Base-by-base conservation (phyloP, 1,140 invertebrate species). In the Papilio glaucus region DNA sequence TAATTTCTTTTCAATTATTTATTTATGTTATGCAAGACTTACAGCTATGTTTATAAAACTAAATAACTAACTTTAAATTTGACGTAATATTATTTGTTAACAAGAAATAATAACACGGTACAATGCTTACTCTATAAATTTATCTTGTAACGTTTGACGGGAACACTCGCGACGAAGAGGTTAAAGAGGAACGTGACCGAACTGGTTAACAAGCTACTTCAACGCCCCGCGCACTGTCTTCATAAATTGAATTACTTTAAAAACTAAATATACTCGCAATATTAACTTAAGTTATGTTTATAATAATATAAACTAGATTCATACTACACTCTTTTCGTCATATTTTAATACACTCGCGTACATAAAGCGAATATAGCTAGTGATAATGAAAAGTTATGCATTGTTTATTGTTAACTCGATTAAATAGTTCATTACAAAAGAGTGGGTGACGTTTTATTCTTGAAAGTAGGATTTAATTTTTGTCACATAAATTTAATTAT, bases 241-340 rank as follows among this genome's bases (percentile, higher is more conserved):
- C 1, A 42, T 4, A 42, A 68, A 68, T 67, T 67, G 15, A 67
- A 67, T 67, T 67, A 67, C 39, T 67, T 67, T 45, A 42, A 42
- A 41, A 9, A 42, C n/a, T 67, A 45, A 67, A 67, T 67, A 67
- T 67, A 41, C 38, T 33, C 39, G 15, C 21, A 53, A 45, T 21
- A 12, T 53, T 21, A 53, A 53, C 21, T 18, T 9, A 24, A 49
- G 21, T 53, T 24, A 53, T 21, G 12, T 42, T 8, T 41, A n/a
- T n/a, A 42, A 13, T 15, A 42, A 1, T n/a, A 42, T n/a, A 5
- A 21, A 4, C 21, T 3, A 24, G 5, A 26, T 57, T 8, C n/a
- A 57, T 24, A 12, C 3, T 21, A 53, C 13, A 53, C 9, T 42
- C 6, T 12, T 9, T 53, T 21, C 15, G n/a, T n/a, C n/a, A n/a